phyloP scores from a whole-genome alignment of 2,113 vertebrate species.

The Hippocampus mohnikei region DNA sequence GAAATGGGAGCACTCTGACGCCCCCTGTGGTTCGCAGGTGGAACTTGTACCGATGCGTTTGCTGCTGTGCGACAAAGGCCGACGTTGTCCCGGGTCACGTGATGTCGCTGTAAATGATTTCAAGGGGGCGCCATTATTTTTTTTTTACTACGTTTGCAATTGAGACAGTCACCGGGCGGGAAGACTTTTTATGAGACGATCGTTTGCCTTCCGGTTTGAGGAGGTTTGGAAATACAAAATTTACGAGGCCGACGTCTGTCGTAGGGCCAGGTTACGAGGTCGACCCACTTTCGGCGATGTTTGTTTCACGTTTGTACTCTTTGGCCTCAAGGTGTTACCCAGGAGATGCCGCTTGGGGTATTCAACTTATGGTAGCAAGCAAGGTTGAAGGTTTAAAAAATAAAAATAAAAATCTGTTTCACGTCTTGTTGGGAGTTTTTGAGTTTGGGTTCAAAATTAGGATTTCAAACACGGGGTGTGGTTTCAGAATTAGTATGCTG shows the following conservation, averaged over 20 bases:
- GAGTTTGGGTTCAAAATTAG: no score
- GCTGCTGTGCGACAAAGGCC: conserved; percentile 3
- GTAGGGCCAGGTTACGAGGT: not conserved
- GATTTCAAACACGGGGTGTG: no score
- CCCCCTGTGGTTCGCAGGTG: conserved; percentile 7
- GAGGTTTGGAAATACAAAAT: not conserved
- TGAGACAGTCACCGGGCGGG: not conserved
- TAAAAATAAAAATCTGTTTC: no score
- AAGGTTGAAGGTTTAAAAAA: no score
- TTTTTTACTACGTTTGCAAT: not conserved
- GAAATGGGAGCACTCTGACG: not conserved
- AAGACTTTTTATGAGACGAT: not conserved
- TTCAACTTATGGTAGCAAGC: no score
- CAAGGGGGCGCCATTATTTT: not conserved
- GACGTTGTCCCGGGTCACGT: not conserved
- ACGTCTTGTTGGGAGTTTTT: no score
- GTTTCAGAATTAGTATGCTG: no score
- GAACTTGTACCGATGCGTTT: conserved; percentile 20
- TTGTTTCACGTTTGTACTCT: no score
- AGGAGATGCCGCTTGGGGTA: no score
- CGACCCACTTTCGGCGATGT: conserved; percentile 2
- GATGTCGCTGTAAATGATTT: not conserved
- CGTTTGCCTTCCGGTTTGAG: not conserved
- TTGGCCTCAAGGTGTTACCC: no score
- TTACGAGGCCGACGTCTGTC: not conserved